phyloP scores from a whole-genome alignment of 2,113 vertebrate genomes.

The Spheniscus mendiculus region DNA sequence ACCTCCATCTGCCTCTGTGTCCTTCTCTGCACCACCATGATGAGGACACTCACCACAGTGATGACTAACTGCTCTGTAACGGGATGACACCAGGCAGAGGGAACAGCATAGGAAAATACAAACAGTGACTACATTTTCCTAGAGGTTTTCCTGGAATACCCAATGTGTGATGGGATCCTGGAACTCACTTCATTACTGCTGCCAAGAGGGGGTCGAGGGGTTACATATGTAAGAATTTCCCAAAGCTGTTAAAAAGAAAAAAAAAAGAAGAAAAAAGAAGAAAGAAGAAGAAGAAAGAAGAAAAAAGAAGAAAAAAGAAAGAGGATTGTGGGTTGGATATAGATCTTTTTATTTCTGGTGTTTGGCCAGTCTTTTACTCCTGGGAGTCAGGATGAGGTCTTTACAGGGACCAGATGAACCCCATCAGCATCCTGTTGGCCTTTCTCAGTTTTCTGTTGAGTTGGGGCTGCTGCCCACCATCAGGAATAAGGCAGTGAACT shows the following conservation, averaged over 20 bases:
- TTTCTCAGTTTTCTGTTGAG: neutral
- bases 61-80: neutral
- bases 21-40: neutral
- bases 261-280: neutral
- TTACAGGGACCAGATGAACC: neutral
- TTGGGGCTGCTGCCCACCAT: neutral
- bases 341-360: neutral
- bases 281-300: no score
- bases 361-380: neutral
- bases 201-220: neutral
- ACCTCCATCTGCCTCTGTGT: accelerated
- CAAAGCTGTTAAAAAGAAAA: neutral
- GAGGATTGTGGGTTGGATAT: neutral
- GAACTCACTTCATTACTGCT: neutral
- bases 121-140: neutral
- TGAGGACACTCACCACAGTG: neutral
- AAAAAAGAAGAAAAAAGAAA: neutral
- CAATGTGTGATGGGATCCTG: neutral
- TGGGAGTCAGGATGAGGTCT: neutral
- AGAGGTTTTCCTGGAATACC: neutral
- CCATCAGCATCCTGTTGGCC: neutral
- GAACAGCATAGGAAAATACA: neutral
- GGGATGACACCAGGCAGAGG: neutral
- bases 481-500: neutral
- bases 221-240: neutral